Evolutionary conservation across 2,113 vertebrate genomes (phyloP).

Genomic region (Illadopsis cleaveri): DNA sequence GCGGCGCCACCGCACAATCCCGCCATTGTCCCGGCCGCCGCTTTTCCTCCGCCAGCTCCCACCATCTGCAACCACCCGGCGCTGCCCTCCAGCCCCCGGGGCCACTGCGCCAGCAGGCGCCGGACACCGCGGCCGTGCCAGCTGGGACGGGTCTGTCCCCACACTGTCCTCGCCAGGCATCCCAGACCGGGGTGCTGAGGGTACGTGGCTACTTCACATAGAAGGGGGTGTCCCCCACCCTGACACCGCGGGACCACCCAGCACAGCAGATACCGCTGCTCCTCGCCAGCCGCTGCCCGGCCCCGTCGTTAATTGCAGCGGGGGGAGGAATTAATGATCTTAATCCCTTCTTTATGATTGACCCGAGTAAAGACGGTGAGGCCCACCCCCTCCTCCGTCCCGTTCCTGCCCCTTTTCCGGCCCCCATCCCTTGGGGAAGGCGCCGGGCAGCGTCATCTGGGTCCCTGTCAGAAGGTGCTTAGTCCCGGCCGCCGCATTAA

Average conservation of each 20-base stretch:
- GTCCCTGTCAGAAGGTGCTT: slow-evolving; percentile 62
- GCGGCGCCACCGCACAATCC: neutral
- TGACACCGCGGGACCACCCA: neutral
- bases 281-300: neutral
- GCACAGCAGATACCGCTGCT: neutral
- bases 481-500: neutral
- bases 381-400: neutral
- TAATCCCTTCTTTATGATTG: slow-evolving; percentile 60
- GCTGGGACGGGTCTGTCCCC: neutral
- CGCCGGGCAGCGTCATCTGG: slow-evolving; percentile 35
- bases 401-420: neutral
- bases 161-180: neutral
- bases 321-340: slow-evolving; percentile 46
- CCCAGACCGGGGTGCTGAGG: neutral
- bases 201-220: neutral
- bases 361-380: neutral
- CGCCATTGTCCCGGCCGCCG: neutral
- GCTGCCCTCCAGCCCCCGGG: neutral
- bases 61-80: neutral
- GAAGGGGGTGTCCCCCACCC: neutral
- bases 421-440: slow-evolving; percentile 1
- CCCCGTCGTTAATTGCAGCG: neutral
- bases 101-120: neutral
- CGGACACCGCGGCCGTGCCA: neutral
- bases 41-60: neutral